Evolutionary conservation across 2,888 invertebrate genomes (phyloP), one percentile per base, ranked within the genome.

Genomic region (Pediacus dermestoides): DNA sequence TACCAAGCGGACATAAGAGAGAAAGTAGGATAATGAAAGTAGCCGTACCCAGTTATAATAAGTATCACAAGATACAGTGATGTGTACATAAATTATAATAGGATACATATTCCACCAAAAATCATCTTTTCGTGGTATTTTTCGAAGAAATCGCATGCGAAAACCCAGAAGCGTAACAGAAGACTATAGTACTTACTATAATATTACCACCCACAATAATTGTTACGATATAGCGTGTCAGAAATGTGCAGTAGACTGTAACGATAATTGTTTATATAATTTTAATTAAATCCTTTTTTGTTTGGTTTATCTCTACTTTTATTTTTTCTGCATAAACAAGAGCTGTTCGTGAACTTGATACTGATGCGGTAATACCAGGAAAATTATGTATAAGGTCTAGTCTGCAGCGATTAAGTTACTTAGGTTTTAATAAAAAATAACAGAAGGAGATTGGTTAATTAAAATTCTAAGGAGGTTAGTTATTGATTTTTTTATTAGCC

Each of bases 11-110:
- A 58, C 60, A 53, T 53, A 48, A 48, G 51, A 53, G 58, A 60
- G 61, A 61, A 61, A 61, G 61, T 61, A 61, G 59, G 59, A 60
- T 59, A 52, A 56, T 55, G 61, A 61, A 61, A 61, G 61, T 61
- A 55, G 60, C 55, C 52, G 52, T 57, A 50, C 55, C 54, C 54
- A 54, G 47, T 59, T 55, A 55, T 55, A 57, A 55, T 55, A 60
- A 59, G 58, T 60, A 58, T 56, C 60, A 60, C 59, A 54, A 52
- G 47, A 40, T 36, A 42, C 39, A n/a, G 44, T 47, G 55, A 55
- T 54, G 47, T 52, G 49, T 39, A 54, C 55, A 55, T 57, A 55
- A 55, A 52, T 57, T 53, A 55, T 51, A 46, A 44, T 47, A 28
- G 44, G 44, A 37, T 23, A 46, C 44, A 33, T 38, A 39, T 39